A percentile compares a stretch with the other conserved stretches of the same genome.
Evolutionary conservation across 2,888 invertebrate genomes (phyloP).

Genomic region (Trichacis sp.): DNA sequence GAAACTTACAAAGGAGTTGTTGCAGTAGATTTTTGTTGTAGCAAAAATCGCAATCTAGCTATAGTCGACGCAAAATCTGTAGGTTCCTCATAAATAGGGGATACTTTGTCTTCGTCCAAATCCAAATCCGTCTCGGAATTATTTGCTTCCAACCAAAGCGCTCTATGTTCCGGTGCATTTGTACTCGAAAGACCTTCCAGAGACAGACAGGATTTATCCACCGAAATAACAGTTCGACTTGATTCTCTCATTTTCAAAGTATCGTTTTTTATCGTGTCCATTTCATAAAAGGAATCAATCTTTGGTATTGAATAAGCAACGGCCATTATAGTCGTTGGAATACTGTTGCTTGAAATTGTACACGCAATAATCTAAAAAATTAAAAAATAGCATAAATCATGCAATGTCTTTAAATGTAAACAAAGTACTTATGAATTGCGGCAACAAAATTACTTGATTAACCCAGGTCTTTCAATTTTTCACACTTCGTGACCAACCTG

Average conservation of each 20-base stretch:
- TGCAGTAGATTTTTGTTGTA: slow-evolving; percentile 72
- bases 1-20: slow-evolving; percentile 56
- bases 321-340: slow-evolving; percentile 59
- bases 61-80: slow-evolving; percentile 81
- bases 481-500: no score
- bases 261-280: slow-evolving; percentile 13
- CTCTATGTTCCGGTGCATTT: slow-evolving; percentile 49
- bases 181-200: slow-evolving; percentile 50
- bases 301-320: slow-evolving; percentile 56
- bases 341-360: slow-evolving; percentile 56
- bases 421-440: no score
- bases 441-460: no score
- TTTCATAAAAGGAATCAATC: slow-evolving; percentile 24
- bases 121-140: slow-evolving; percentile 55
- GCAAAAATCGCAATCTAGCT: slow-evolving; percentile 76
- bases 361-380: slow-evolving; percentile 51
- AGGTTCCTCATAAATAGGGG: slow-evolving; percentile 80
- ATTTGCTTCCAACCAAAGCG: slow-evolving; percentile 57
- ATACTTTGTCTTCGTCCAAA: slow-evolving; percentile 62
- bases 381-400: no score
- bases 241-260: slow-evolving; percentile 19
- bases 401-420: no score
- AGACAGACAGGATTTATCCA: slow-evolving; percentile 44
- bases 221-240: slow-evolving; percentile 14
- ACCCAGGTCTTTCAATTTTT: no score